phyloP scores from a whole-genome alignment of 2,113 vertebrate species.

The Pachycephala philippinensis region DNA sequence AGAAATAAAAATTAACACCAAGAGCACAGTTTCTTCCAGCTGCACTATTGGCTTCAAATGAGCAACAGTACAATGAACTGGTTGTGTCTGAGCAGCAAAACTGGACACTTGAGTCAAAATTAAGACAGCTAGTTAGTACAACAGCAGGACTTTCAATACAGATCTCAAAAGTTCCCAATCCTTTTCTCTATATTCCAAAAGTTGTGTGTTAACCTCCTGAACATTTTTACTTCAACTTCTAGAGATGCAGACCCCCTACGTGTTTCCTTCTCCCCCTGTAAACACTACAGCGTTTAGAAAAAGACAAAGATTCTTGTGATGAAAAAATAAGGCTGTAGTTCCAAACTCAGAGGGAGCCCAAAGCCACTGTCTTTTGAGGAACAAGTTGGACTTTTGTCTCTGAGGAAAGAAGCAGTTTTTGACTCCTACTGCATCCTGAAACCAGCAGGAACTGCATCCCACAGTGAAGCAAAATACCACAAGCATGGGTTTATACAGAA shows the following conservation, averaged over 20 bases:
- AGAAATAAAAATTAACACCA: background rate
- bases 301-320: background rate
- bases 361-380: background rate
- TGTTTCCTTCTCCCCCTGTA: background rate
- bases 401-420: slow-evolving; percentile 11
- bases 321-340: background rate
- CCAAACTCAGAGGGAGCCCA: background rate
- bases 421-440: background rate
- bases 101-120: background rate
- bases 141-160: background rate
- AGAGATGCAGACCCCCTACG: background rate
- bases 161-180: background rate
- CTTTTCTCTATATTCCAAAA: background rate
- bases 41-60: background rate
- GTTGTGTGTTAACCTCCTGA: background rate
- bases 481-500: background rate
- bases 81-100: background rate
- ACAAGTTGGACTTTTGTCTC: background rate
- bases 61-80: background rate
- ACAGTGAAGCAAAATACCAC: background rate
- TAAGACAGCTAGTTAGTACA: background rate
- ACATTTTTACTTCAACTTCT: background rate
- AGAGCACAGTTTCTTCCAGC: background rate
- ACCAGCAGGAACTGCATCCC: slow-evolving; percentile 3
- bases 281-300: background rate